A percentile compares a stretch with the other conserved stretches of the same genome.
phyloP scores from a whole-genome alignment of 2,888 invertebrate genomes.

The Crocallis elinguaria region DNA sequence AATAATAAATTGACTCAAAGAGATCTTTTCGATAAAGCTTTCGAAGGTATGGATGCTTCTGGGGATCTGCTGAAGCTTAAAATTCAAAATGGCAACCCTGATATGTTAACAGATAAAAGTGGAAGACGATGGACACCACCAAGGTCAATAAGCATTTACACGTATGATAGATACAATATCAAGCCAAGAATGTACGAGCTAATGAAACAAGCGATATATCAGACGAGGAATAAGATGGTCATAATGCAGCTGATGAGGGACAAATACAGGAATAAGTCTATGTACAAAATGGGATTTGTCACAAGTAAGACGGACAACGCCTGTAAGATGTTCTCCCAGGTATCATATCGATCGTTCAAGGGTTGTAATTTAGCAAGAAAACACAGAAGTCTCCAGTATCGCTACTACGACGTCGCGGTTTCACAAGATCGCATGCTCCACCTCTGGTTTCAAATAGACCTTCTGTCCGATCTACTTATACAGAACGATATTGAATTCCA shows the following conservation, averaged over 20 bases:
- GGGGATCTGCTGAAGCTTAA: conserved; percentile 54
- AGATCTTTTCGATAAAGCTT: conserved; percentile 46
- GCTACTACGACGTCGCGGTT: no score
- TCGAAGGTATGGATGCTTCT: conserved; percentile 49
- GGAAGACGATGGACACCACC: conserved; percentile 48
- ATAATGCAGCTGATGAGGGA: conserved; percentile 54
- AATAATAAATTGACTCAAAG: conserved; percentile 36
- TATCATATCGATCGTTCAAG: conserved; percentile 39
- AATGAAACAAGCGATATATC: conserved; percentile 64
- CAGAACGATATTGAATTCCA: no score
- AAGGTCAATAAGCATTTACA: accelerated
- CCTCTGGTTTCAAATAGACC: no score
- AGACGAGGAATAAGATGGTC: conserved; percentile 57
- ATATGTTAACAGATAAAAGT: conserved; percentile 30
- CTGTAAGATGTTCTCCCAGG: conserved; percentile 45
- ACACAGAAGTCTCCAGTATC: no score
- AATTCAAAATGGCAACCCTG: conserved; percentile 44
- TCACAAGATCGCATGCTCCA: no score
- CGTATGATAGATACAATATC: conserved; percentile 38
- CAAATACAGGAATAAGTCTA: conserved; percentile 35
- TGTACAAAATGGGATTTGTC: conserved; percentile 68
- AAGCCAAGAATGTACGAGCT: conserved; percentile 54
- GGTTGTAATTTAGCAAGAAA: no score
- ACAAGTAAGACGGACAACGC: conserved; percentile 56
- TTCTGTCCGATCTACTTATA: no score